These are phyloP conservation scores for Lethenteron camtschaticum DNA, from an alignment of 2,113 vertebrate species.

Conservation along the genomic window DNA sequence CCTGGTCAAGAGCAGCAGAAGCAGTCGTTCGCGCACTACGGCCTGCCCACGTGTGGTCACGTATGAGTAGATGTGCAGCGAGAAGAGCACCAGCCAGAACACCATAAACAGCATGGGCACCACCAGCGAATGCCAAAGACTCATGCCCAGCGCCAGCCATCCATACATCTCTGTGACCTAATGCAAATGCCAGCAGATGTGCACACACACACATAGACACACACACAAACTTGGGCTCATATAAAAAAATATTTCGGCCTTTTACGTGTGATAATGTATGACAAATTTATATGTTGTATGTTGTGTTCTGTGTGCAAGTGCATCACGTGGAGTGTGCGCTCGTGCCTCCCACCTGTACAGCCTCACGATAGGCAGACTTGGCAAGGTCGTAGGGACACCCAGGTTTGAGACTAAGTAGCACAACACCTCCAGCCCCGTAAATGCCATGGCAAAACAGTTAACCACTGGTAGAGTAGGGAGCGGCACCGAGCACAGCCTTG, in stretches of 20 bases:
- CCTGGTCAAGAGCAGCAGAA: slow-evolving; percentile 45
- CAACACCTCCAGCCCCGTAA: slow-evolving; percentile 20
- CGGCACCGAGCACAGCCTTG: slow-evolving; percentile 22
- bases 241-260: no score
- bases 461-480: slow-evolving; percentile 18
- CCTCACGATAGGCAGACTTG: slow-evolving; percentile 22
- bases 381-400: slow-evolving; percentile 27
- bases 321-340: no score
- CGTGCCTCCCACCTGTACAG: slow-evolving; percentile 23
- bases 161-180: slow-evolving; percentile 33
- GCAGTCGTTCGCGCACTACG: slow-evolving; percentile 25
- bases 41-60: slow-evolving; percentile 16
- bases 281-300: no score
- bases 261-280: no score
- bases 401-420: slow-evolving; percentile 26
- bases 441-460: slow-evolving; percentile 21
- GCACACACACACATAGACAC: neutral
- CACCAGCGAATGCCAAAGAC: slow-evolving; percentile 45
- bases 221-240: neutral
- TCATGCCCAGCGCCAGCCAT: slow-evolving; percentile 30
- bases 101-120: slow-evolving; percentile 40
- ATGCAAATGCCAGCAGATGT: neutral
- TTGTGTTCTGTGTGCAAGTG: no score
- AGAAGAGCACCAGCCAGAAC: slow-evolving; percentile 48
- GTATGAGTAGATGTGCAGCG: slow-evolving; percentile 28